phyloP scores from a whole-genome alignment of 2,113 vertebrate species.

The Fukomys damarensis region DNA sequence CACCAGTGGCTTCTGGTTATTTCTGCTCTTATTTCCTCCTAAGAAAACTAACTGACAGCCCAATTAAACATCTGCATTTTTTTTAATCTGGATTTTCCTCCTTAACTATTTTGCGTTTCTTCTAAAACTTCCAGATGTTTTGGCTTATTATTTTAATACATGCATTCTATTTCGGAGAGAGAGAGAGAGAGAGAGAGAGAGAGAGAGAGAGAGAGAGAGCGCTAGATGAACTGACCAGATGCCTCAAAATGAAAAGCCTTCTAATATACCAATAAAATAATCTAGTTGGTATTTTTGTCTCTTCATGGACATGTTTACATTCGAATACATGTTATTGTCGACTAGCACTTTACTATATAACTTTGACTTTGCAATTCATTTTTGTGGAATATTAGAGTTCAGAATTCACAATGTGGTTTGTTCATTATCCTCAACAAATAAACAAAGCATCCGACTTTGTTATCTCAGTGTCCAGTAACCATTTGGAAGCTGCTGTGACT shows the following conservation, averaged over 20 bases:
- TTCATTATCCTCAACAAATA: constrained; percentile 90
- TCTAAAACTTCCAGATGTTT: constrained; percentile 59
- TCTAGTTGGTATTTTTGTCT: neutral
- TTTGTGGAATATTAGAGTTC: constrained; percentile 81
- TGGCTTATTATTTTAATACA: constrained; percentile 62
- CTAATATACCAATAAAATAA: constrained; percentile 58
- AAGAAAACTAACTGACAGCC: constrained; percentile 61
- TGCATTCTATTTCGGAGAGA: constrained; percentile 59
- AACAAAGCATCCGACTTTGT: constrained; percentile 86
- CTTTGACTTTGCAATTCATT: constrained; percentile 72
- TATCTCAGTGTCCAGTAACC: constrained; percentile 78
- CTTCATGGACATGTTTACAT: constrained; percentile 36
- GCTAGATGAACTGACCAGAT: constrained; percentile 44
- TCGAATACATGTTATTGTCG: constrained; percentile 49
- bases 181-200: neutral
- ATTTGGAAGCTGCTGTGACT: constrained; percentile 55
- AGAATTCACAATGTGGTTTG: constrained; percentile 82
- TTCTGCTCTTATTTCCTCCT: constrained; percentile 67
- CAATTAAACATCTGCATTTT: constrained; percentile 72
- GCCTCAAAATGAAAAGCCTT: constrained; percentile 35
- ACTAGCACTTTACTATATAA: constrained; percentile 71
- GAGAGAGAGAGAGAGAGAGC: neutral
- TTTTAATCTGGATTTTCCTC: constrained; percentile 54
- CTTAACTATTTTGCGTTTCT: constrained; percentile 54
- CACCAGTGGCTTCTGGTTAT: constrained; percentile 68